Base-by-base conservation (phyloP, 2,113 vertebrate genomes). In the Nothoprocta pentlandii region DNA sequence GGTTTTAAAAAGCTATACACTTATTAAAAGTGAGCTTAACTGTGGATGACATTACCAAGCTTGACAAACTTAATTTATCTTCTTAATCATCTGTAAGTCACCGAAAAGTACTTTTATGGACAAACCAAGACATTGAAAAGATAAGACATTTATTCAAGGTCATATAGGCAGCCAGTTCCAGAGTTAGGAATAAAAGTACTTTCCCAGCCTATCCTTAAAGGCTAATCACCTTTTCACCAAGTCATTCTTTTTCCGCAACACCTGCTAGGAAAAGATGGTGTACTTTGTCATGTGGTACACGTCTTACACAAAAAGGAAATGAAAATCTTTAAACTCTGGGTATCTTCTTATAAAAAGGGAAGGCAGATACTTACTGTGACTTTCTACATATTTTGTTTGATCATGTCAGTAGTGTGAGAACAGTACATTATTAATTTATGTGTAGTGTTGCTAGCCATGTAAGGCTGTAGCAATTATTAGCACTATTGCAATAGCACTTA, bases 281-380 rank as follows among this genome's bases (percentile, higher is more conserved):
- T 78, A 15, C 32, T 93, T 94, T 95, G 75, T 92, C 54, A 82
- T 47, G 64, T n/a, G 39, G 12, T 61, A 91, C 95, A 96, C 95
- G 95, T 95, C 80, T 93, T 91, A 28, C 89, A 86, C 34, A 46
- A 16, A 84, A 90, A 87, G 7, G 26, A 54, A 54, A 54, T 28
- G 26, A 53, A 53, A 53, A 10, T 62, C 62, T 69, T 79, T 79
- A 82, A 93, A 87, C 19, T 75, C 36, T 62, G 23, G 64, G 34
- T 76, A 32, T 16, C 9, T 49, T 46, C 7, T 41, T 82, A 79
- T 75, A n/a, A 74, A 39, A 62, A 90, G 26, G 30, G 36, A 80
- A 81, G 13, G 22, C 59, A 36, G 47, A 82, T 12, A 88, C 69
- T 41, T 58, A 30, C 17, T 30, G 28, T 39, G 64, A 36, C 34